Evolutionary conservation across 2,113 vertebrate species (phyloP).

Genomic region (Corythornis madagascariensis): DNA sequence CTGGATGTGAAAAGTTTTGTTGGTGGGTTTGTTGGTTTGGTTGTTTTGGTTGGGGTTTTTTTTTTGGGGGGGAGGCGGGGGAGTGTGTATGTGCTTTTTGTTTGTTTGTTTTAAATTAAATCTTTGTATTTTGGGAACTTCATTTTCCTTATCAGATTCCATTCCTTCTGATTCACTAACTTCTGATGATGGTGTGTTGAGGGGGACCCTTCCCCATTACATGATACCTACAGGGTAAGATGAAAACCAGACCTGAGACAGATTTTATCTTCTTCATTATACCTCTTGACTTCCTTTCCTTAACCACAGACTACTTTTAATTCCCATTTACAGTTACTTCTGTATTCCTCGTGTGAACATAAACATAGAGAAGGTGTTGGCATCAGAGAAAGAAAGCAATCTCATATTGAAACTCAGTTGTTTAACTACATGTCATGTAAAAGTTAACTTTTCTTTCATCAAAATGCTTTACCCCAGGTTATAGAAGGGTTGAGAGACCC

Average conservation of each 20-base stretch:
- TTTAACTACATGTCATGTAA: not conserved
- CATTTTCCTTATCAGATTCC: not conserved
- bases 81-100: too few species aligned
- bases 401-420: not conserved
- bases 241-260: not conserved
- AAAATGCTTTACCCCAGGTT: not conserved
- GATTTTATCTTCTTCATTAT: not conserved
- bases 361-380: not conserved
- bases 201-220: not conserved
- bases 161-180: not conserved
- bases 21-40: not conserved
- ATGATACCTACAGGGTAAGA: not conserved
- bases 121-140: not conserved
- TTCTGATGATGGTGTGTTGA: not conserved
- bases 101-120: not conserved
- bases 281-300: not conserved
- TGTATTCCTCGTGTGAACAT: not conserved
- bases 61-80: too few species aligned
- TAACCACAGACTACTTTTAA: not conserved
- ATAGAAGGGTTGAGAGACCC: not conserved
- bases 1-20: not conserved
- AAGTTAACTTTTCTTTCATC: not conserved
- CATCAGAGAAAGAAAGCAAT: not conserved
- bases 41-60: not conserved
- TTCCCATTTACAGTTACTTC: not conserved